Evolutionary conservation across 2,888 invertebrate species (phyloP).

Genomic region (Leptopilina drosophilae): DNA sequence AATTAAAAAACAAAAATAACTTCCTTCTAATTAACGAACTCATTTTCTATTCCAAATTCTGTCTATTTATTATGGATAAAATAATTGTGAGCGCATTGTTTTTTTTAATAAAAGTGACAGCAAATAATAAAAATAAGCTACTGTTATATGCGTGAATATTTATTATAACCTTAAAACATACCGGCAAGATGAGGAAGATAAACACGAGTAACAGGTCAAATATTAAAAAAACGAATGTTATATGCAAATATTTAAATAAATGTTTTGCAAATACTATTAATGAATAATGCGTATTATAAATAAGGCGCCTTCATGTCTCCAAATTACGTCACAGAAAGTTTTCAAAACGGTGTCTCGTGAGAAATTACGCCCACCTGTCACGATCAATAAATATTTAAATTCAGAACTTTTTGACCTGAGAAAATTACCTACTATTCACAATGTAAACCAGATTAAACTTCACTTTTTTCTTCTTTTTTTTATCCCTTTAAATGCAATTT

Average conservation of each 20-base stretch:
- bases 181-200: not conserved
- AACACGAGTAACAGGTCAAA: not conserved
- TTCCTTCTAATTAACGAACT: conserved; percentile 54
- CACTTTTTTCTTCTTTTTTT: not conserved
- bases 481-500: not conserved
- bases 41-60: conserved; percentile 52
- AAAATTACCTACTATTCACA: not conserved
- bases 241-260: not conserved
- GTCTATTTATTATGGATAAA: not conserved
- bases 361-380: conserved; percentile 19
- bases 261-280: conserved; percentile 9
- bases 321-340: conserved; percentile 30
- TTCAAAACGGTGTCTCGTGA: conserved; percentile 8
- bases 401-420: not conserved
- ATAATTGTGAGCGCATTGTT: not conserved
- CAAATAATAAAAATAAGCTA: not conserved
- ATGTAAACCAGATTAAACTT: not conserved
- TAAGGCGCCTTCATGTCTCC: conserved; percentile 24
- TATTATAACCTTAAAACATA: conserved; percentile 17
- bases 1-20: conserved; percentile 52
- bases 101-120: not conserved
- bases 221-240: not conserved
- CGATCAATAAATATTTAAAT: conserved; percentile 18
- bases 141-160: not conserved
- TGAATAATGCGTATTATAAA: conserved; percentile 13